These are phyloP conservation scores for Eristalis pertinax DNA, from an alignment of 2,888 invertebrate species.

Conservation along the genomic window DNA sequence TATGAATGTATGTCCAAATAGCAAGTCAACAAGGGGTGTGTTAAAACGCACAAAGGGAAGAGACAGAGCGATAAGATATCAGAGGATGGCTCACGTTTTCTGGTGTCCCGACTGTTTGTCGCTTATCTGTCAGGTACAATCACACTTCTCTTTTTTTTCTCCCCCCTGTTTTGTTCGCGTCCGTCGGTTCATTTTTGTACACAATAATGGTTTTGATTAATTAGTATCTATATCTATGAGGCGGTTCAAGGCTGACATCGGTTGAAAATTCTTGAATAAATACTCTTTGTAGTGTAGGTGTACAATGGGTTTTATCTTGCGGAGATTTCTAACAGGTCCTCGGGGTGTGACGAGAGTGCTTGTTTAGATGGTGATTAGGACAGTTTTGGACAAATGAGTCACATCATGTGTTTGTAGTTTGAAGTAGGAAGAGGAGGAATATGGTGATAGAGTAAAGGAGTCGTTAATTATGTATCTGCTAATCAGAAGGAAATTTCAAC, in stretches of 20 bases:
- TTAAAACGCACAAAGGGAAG: conserved; percentile 37
- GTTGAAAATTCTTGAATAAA: conserved; percentile 19
- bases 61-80: conserved; percentile 55
- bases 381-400: conserved; percentile 16
- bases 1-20: not conserved
- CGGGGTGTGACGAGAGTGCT: not conserved
- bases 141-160: conserved; percentile 39
- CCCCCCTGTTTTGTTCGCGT: not conserved
- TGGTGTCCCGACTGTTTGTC: conserved; percentile 42
- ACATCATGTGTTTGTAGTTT: not conserved
- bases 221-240: conserved; percentile 31
- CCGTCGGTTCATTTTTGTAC: conserved; percentile 22
- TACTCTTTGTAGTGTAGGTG: conserved; percentile 4
- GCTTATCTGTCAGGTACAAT: conserved; percentile 68
- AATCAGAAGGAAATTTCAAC: no score
- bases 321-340: not conserved
- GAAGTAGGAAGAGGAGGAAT: not conserved
- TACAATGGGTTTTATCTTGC: conserved; percentile 15
- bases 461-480: not conserved
- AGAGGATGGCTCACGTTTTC: conserved; percentile 64
- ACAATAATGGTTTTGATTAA: conserved; percentile 67
- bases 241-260: conserved; percentile 41
- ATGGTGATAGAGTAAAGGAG: not conserved
- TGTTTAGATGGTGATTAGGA: conserved; percentile 9
- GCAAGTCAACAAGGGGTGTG: conserved; percentile 58